Percentiles rank a stretch among this genome's conserved stretches.
These are phyloP conservation scores for Myotis yumanensis DNA, from an alignment of 2,113 vertebrate genomes.

Conservation along the genomic window DNA sequence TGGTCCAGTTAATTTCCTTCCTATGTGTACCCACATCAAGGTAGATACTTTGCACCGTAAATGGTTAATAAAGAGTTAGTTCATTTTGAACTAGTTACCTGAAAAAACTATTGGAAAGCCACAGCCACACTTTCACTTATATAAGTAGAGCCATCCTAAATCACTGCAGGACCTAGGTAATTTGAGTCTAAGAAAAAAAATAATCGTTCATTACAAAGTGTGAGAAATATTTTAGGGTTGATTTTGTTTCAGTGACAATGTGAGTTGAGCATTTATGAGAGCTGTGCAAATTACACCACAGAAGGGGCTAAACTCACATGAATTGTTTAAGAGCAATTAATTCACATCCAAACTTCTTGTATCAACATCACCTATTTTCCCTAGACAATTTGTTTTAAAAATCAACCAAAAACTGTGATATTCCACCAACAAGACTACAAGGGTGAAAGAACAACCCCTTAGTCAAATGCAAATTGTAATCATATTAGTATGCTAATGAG, in stretches of 20 bases:
- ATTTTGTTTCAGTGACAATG: conserved; percentile 63
- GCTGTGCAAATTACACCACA: conserved; percentile 56
- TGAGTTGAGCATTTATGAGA: conserved; percentile 50
- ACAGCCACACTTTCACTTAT: background rate
- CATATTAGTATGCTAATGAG: conserved; percentile 68
- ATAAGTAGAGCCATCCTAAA: conserved; percentile 20
- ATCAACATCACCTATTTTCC: conserved; percentile 69
- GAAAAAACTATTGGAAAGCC: background rate
- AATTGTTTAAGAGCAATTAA: conserved; percentile 67
- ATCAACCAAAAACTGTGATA: conserved; percentile 55
- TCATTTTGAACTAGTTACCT: background rate
- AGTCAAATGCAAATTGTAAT: conserved; percentile 70
- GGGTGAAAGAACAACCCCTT: conserved; percentile 50
- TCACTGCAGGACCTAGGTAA: background rate
- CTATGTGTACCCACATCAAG: background rate
- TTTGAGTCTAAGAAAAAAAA: conserved; percentile 34
- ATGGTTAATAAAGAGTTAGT: background rate
- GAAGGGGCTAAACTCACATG: conserved; percentile 52
- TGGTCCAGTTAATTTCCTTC: background rate
- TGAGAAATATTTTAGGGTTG: conserved; percentile 58
- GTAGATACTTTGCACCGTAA: background rate
- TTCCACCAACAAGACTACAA: conserved; percentile 56
- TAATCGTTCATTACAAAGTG: conserved; percentile 51
- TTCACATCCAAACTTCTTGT: conserved; percentile 61
- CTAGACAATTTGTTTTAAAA: conserved; percentile 66